These are phyloP conservation scores for Callorhinus ursinus DNA, from an alignment of 2,113 vertebrate genomes.

Conservation along the genomic window DNA sequence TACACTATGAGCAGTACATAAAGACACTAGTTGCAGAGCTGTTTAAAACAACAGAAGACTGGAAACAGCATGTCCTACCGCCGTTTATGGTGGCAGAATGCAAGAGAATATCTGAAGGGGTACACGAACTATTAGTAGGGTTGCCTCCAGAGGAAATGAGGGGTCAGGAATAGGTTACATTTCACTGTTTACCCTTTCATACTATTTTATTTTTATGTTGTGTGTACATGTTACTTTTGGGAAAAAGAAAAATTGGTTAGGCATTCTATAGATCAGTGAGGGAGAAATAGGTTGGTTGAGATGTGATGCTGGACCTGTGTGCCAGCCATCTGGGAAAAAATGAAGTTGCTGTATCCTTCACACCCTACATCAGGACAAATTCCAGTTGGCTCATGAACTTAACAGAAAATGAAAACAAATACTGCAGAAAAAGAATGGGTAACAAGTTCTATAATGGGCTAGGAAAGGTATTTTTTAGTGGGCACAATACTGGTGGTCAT, in stretches of 20 bases:
- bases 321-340: not conserved
- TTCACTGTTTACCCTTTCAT: not conserved
- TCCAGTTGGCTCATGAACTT: not conserved
- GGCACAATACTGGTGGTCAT: not conserved
- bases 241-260: not conserved
- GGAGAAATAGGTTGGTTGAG: not conserved
- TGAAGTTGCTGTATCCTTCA: not conserved
- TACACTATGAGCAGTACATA: not conserved
- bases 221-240: not conserved
- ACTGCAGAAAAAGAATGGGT: not conserved
- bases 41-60: not conserved
- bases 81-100: not conserved
- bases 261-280: not conserved
- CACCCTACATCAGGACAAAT: not conserved
- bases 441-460: not conserved
- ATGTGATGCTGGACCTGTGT: not conserved
- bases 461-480: not conserved
- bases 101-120: not conserved
- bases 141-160: not conserved
- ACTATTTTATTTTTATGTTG: not conserved
- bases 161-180: not conserved
- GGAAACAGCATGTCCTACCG: not conserved
- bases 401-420: not conserved
- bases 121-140: not conserved
- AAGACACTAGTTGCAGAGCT: not conserved